Evolutionary conservation across 2,888 invertebrate genomes (phyloP).

Genomic region (Rhagophthalmus giganteus): DNA sequence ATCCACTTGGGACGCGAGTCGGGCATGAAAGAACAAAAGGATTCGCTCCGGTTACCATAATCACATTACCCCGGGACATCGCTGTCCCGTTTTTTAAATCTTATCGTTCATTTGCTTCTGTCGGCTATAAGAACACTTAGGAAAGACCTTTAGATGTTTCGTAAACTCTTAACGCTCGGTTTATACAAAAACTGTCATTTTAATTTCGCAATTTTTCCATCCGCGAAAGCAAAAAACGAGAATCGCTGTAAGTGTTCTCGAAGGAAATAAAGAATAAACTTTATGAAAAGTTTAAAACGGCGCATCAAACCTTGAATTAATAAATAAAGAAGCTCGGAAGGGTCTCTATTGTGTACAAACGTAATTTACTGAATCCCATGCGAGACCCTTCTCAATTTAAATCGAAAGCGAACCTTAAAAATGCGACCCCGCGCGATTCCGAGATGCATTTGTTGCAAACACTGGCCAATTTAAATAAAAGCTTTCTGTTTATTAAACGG

Average conservation of each 20-base stretch:
- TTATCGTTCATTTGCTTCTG: conserved; percentile 26
- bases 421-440: too few relatives aligned
- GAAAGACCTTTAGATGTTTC: conserved; percentile 6
- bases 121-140: conserved; percentile 9
- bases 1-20: conserved; percentile 28
- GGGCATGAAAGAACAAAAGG: conserved; percentile 35
- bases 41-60: conserved; percentile 36
- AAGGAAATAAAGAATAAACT: too few relatives aligned
- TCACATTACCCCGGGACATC: conserved; percentile 32
- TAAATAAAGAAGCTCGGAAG: too few relatives aligned
- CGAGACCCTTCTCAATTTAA: too few relatives aligned
- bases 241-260: conserved; percentile 11
- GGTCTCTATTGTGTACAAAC: too few relatives aligned
- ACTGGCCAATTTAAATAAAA: too few relatives aligned
- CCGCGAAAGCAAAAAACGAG: conserved; percentile 1
- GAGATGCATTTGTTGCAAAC: too few relatives aligned
- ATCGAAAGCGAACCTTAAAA: too few relatives aligned
- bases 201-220: conserved; percentile 5
- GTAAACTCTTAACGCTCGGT: conserved; percentile 1
- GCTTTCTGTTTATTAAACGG: too few relatives aligned
- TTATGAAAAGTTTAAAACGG: too few relatives aligned
- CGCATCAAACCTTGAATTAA: too few relatives aligned
- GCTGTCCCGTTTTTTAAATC: conserved; percentile 25
- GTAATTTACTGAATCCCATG: too few relatives aligned
- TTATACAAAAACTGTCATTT: conserved; percentile 9